phyloP scores from a whole-genome alignment of 2,113 vertebrate species.

The Ciconia stormi region DNA sequence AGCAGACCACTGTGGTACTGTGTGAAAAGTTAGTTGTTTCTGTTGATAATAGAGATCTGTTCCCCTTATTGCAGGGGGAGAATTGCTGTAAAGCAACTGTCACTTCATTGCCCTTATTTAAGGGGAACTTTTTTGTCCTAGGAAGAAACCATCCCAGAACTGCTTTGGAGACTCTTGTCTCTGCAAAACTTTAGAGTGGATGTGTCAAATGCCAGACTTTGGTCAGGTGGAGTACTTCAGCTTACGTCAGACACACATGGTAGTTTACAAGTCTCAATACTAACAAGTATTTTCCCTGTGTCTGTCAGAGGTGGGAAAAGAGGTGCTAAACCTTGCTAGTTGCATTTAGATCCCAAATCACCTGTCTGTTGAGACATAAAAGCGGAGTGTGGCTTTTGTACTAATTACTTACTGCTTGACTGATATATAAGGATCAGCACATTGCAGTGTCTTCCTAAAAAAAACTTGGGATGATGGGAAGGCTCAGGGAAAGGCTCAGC shows the following conservation, averaged over 20 bases:
- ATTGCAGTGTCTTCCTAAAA: not conserved
- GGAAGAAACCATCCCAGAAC: not conserved
- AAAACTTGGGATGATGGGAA: not conserved
- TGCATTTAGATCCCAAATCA: not conserved
- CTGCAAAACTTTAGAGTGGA: not conserved
- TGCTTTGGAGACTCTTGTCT: not conserved
- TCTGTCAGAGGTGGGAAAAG: not conserved
- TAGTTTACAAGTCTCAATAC: not conserved
- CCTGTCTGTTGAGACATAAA: not conserved
- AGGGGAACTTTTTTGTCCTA: not conserved
- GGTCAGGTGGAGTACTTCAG: not conserved
- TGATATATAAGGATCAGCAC: not conserved
- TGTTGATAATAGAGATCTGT: not conserved
- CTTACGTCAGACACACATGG: not conserved
- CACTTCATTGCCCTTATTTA: not conserved
- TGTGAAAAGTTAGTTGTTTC: not conserved
- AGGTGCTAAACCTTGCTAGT: not conserved
- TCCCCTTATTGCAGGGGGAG: fast-evolving
- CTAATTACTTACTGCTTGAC: not conserved
- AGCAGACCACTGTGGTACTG: not conserved
- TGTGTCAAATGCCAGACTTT: not conserved
- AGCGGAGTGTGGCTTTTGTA: not conserved
- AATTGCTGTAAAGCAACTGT: not conserved
- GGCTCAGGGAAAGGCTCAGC: not conserved
- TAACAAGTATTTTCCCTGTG: not conserved